Percentiles rank a stretch among this genome's conserved stretches.
Conservation (phyloP, 2,888 invertebrate genomes). For the Allygus modestus region DNA sequence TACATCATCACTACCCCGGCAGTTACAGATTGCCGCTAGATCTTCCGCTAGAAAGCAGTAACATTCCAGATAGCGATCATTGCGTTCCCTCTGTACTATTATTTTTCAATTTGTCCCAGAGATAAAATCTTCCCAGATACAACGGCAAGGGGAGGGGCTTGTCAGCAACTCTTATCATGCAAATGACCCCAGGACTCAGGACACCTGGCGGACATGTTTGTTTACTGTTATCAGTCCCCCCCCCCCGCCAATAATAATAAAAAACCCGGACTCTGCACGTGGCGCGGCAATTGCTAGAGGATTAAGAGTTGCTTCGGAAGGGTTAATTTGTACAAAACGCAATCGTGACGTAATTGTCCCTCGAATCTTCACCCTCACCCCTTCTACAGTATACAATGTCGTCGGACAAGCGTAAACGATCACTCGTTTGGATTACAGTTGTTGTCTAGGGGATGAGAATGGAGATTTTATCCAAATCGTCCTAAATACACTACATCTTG, state of each 20-base stretch:
- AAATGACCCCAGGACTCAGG: constrained; percentile 24
- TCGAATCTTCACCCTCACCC: background rate
- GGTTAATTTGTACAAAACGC: constrained; percentile 34
- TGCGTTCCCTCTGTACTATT: constrained; percentile 35
- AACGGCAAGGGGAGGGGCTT: background rate
- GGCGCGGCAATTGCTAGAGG: constrained; percentile 7
- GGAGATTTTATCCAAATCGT: no score
- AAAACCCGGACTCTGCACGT: background rate
- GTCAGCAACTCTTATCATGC: constrained; percentile 42
- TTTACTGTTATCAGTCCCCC: constrained; percentile 37
- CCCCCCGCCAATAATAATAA: background rate
- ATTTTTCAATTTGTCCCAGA: constrained; percentile 54
- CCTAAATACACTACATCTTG: no score
- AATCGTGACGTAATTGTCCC: background rate
- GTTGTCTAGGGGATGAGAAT: background rate
- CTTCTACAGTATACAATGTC: background rate
- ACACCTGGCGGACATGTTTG: constrained; percentile 56
- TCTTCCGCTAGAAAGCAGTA: no score
- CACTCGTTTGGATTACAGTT: background rate
- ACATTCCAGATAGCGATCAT: background rate
- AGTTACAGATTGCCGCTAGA: no score
- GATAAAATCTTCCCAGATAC: constrained; percentile 25
- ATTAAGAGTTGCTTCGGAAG: background rate
- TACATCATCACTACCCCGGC: no score
- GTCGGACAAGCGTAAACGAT: background rate